Evolutionary conservation across 2,113 vertebrate species (phyloP), one percentile per base, ranked within the genome.

Genomic region (Acinonyx jubatus): DNA sequence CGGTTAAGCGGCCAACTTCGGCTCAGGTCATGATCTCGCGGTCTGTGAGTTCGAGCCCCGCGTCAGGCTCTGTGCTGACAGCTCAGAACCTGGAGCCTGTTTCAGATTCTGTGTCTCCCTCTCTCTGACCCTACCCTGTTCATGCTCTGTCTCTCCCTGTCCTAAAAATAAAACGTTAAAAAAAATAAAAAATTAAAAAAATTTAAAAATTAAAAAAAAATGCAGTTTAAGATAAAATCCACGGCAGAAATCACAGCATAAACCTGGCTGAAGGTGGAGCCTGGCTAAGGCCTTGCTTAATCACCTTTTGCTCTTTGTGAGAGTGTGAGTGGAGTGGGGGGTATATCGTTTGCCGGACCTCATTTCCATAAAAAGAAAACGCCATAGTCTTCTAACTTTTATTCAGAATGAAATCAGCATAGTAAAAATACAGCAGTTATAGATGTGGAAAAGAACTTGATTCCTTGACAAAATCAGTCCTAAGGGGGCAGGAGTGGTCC

Each of bases 331-430:
- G 4, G 36, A 65, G 31, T 33, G 2, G 18, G n/a, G 13, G 9
- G 19, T 48, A 21, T n/a, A 23, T 33, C 8, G 10, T 78, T 63
- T 50, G 78, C 4, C 19, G 3, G 79, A 18, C 8, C 23, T 87
- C 19, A 25, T 69, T 29, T 57, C 9, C 55, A 71, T 65, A 65
- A 52, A 94, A 94, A 96, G 68, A 96, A 13, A 79, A 36, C 45
- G 18, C 63, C 36, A 87, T 9, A 79, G 21, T 36, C 31, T 68
- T 89, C 12, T 41, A 61, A 15, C 50, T 83, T 97, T 98, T 97
- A 98, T 97, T 96, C 74, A 95, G 79, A 96, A 93, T 48, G 68
- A 96, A 94, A 61, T 79, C 27, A 94, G 41, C 29, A 7, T 29
- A 45, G 16, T 38, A 76, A 74, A 96, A 83, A 92, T 45, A 66